Percentiles rank a stretch among this genome's conserved stretches.
phyloP scores from a whole-genome alignment of 1,140 invertebrate species.

The Sycophaga agraensis region DNA sequence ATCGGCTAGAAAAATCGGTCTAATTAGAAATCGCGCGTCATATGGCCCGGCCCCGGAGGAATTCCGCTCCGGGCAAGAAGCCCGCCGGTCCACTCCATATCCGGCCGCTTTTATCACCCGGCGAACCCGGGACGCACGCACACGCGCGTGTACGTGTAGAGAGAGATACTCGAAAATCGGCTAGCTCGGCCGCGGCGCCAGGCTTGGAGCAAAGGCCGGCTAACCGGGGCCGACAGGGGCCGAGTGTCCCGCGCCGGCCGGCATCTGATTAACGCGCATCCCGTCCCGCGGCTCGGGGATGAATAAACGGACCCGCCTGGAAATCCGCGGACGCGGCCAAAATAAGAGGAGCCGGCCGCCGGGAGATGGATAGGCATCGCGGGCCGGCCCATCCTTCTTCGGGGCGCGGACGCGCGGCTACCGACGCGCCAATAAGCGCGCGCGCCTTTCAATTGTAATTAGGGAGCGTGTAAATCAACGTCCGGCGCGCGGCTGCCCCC shows the following conservation, averaged over 20 bases:
- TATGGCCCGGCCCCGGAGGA: too few species aligned
- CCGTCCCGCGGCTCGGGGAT: slow-evolving; percentile 1
- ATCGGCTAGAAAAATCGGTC: too few species aligned
- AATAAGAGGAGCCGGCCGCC: background rate
- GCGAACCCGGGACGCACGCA: too few species aligned
- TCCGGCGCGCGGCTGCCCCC: slow-evolving; percentile 26
- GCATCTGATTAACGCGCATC: slow-evolving; percentile 1
- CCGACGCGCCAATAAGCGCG: slow-evolving; percentile 48
- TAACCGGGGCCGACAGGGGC: background rate
- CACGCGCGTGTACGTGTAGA: too few species aligned
- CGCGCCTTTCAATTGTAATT: slow-evolving; percentile 54
- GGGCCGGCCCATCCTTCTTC: slow-evolving; percentile 36
- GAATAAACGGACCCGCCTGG: slow-evolving; percentile 6
- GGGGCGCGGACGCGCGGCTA: too few species aligned
- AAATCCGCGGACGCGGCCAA: background rate
- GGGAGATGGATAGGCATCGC: background rate
- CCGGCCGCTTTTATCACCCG: too few species aligned
- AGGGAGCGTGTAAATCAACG: slow-evolving; percentile 53
- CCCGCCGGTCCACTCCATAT: too few species aligned
- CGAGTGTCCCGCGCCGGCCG: background rate
- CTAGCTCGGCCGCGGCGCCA: too few species aligned
- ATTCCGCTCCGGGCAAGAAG: too few species aligned
- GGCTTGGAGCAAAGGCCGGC: background rate
- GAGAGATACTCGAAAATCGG: too few species aligned
- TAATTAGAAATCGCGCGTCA: too few species aligned